Evolutionary conservation across 1,140 invertebrate genomes (phyloP).

Genomic region (Eufriesea mexicana): DNA sequence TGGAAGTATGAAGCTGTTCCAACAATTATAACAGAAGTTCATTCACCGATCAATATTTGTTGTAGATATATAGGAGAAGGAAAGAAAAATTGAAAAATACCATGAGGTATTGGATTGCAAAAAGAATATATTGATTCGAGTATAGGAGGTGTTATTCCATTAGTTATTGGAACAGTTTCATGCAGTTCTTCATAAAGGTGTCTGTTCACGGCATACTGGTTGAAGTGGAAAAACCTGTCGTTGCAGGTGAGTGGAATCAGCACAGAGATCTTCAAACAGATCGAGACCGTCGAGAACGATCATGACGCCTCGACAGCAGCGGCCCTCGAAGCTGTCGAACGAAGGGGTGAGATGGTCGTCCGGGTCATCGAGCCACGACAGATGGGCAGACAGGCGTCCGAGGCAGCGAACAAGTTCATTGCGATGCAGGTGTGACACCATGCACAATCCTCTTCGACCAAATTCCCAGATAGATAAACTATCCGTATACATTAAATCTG

Average conservation of each 20-base stretch:
- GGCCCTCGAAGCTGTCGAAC: slow-evolving; percentile 94
- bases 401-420: slow-evolving; percentile 92
- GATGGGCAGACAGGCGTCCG: slow-evolving; percentile 91
- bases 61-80: no score
- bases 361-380: slow-evolving; percentile 93
- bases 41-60: no score
- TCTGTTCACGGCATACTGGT: neutral
- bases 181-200: neutral
- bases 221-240: slow-evolving; percentile 66
- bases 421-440: slow-evolving; percentile 84
- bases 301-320: slow-evolving; percentile 95
- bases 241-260: slow-evolving; percentile 95
- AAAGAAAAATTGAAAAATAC: neutral
- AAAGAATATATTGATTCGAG: no score
- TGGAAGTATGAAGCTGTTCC: neutral
- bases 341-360: slow-evolving; percentile 96
- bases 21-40: no score
- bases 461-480: neutral
- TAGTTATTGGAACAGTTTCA: slow-evolving; percentile 38
- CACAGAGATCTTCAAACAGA: slow-evolving; percentile 97
- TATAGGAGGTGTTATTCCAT: neutral
- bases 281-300: slow-evolving; percentile 97
- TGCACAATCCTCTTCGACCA: neutral
- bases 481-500: neutral
- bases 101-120: no score